Conservation (phyloP, 2,888 invertebrate genomes). For the Schizaphis graminum region DNA sequence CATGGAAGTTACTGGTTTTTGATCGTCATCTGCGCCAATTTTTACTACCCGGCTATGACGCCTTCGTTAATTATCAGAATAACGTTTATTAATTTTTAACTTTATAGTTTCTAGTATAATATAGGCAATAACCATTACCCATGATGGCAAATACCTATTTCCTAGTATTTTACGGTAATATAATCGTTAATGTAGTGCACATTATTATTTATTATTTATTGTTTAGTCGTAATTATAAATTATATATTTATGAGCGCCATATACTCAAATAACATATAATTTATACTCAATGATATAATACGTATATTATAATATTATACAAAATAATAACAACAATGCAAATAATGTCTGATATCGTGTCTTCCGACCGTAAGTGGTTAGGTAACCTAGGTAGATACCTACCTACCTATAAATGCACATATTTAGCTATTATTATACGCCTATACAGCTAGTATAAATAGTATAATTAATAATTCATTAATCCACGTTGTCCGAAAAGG, state of each 20-base stretch:
- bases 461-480: not conserved
- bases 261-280: not conserved
- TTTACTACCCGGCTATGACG: not conserved
- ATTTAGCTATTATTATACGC: not conserved
- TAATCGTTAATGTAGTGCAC: not conserved
- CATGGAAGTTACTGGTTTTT: not conserved
- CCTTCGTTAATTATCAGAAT: not conserved
- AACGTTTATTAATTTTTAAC: not conserved
- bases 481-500: not conserved
- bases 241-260: not conserved
- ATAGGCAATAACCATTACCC: too few relatives aligned
- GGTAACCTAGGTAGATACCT: not conserved
- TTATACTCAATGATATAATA: not conserved
- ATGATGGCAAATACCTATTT: not conserved
- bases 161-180: not conserved
- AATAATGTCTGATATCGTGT: not conserved
- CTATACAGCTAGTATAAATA: not conserved
- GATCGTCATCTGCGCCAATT: not conserved
- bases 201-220: not conserved
- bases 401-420: not conserved
- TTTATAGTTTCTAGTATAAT: not conserved
- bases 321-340: not conserved
- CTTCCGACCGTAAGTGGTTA: not conserved
- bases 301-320: not conserved
- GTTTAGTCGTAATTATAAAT: not conserved